Evolutionary conservation across 2,113 vertebrate species (phyloP).

Genomic region (Rhinoderma darwinii): DNA sequence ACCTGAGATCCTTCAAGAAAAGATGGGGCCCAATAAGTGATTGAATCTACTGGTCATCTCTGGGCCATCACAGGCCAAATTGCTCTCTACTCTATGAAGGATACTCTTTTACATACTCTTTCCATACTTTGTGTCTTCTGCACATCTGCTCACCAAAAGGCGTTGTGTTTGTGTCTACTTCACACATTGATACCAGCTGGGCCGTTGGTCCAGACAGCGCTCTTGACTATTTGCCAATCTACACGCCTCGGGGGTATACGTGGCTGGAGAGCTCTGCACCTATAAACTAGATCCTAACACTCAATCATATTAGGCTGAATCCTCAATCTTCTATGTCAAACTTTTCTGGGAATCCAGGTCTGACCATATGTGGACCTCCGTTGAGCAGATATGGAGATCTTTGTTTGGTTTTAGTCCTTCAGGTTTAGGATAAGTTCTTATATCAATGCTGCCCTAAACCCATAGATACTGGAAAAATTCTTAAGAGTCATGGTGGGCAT

Average conservation of each 20-base stretch:
- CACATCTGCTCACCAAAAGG: constrained; percentile 1
- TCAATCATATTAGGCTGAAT: neutral
- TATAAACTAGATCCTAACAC: neutral
- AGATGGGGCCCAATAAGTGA: no score
- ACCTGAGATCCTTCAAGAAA: no score
- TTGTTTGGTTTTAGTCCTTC: neutral
- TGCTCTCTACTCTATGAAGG: neutral
- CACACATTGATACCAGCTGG: constrained; percentile 41
- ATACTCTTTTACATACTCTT: neutral
- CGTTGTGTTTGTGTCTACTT: neutral
- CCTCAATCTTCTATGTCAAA: neutral
- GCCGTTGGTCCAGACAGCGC: neutral
- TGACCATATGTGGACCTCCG: neutral
- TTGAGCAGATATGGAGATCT: neutral
- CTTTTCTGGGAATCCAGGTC: neutral
- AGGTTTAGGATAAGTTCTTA: no score
- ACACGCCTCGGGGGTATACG: constrained; percentile 20
- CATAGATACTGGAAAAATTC: no score
- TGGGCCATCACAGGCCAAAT: neutral
- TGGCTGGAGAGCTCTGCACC: constrained; percentile 1
- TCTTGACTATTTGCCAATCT: constrained; percentile 3
- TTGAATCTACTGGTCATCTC: no score
- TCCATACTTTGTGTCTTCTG: neutral
- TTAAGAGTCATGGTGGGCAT: no score
- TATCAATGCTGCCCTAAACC: no score